Conservation (phyloP, 2,113 vertebrate species). For the Brachyistius frenatus region DNA sequence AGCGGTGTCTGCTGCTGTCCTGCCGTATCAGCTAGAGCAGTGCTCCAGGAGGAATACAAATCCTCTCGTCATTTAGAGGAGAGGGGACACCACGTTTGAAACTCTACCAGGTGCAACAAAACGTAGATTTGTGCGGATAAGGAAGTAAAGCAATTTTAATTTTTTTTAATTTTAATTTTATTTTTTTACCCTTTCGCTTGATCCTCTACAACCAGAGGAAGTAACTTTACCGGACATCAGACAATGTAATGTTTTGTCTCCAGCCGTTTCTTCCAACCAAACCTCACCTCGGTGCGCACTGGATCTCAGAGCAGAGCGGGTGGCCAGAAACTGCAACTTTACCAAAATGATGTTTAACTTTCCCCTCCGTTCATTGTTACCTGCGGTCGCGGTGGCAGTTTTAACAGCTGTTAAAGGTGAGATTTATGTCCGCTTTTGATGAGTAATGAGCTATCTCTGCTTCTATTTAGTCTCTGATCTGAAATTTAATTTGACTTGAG, state of each 20-base stretch:
- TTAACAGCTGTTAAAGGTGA: constrained; percentile 64
- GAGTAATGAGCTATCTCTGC: neutral
- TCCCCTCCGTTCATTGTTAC: constrained; percentile 29
- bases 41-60: constrained; percentile 16
- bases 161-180: neutral
- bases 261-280: constrained; percentile 15
- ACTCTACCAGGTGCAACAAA: neutral
- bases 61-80: neutral
- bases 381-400: constrained; percentile 37
- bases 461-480: neutral
- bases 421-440: neutral
- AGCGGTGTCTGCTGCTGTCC: constrained; percentile 41
- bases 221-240: neutral
- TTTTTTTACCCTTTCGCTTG: neutral
- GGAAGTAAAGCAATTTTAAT: neutral
- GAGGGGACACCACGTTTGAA: neutral
- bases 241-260: constrained; percentile 45
- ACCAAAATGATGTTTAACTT: constrained; percentile 60
- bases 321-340: constrained; percentile 16
- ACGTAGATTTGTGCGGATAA: neutral
- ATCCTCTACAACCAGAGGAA: constrained; percentile 21
- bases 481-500: neutral
- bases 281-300: constrained; percentile 17
- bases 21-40: constrained; percentile 5
- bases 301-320: constrained; percentile 24